These are phyloP conservation scores for Pantherophis guttatus DNA, from an alignment of 2,113 vertebrate species.

Conservation along the genomic window DNA sequence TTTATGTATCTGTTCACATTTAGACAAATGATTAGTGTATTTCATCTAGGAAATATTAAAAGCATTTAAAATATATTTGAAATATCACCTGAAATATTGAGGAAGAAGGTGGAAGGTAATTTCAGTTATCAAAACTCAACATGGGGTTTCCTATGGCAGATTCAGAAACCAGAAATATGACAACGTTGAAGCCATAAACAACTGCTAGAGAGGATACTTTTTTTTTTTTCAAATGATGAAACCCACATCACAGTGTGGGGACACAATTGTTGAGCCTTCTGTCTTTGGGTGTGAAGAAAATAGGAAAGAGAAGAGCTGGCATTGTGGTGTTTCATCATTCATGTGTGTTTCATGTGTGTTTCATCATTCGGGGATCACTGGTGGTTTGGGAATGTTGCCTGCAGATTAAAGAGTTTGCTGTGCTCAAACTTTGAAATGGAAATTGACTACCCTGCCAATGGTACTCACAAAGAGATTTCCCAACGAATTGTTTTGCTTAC, in stretches of 20 bases:
- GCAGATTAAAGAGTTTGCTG: background rate
- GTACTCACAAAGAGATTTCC: background rate
- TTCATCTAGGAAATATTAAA: background rate
- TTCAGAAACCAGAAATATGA: background rate
- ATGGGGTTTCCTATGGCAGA: background rate
- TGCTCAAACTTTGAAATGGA: conserved; percentile 9
- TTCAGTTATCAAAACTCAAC: background rate
- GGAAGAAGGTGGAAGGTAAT: background rate
- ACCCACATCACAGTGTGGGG: background rate
- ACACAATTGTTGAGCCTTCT: background rate
- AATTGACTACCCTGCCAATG: background rate
- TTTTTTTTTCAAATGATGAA: background rate
- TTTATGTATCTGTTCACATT: background rate
- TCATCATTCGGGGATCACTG: background rate
- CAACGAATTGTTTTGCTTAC: background rate
- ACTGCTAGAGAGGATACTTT: background rate
- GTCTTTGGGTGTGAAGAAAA: background rate
- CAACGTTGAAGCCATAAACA: background rate
- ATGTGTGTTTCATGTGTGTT: background rate
- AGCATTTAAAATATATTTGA: background rate
- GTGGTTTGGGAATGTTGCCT: background rate
- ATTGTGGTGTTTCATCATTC: background rate
- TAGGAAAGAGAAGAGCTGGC: background rate
- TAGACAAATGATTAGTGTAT: background rate
- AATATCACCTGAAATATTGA: background rate